A percentile compares a stretch with the other conserved stretches of the same genome.
These are phyloP conservation scores for Aegithalos caudatus DNA, from an alignment of 2,113 vertebrate species.

Conservation along the genomic window DNA sequence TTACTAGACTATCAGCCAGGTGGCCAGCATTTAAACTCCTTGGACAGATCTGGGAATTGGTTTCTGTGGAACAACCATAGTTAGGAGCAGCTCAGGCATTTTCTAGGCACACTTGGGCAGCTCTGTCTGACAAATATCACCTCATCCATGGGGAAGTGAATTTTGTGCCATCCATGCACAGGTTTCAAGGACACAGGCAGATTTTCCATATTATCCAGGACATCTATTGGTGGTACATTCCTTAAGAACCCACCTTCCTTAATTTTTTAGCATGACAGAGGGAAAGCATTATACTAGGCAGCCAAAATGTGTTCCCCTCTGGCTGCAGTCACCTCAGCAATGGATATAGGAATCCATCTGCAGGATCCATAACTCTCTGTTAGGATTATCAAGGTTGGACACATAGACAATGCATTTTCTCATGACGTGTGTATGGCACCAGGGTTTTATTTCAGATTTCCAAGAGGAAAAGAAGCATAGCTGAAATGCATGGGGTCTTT, in stretches of 20 bases:
- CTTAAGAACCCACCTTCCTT: neutral
- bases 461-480: neutral
- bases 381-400: neutral
- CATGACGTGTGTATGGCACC: accelerated
- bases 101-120: neutral
- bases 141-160: neutral
- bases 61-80: neutral
- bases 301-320: neutral
- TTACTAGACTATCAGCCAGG: neutral
- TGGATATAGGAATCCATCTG: neutral
- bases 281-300: neutral
- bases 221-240: neutral
- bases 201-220: neutral
- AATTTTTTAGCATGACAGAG: neutral
- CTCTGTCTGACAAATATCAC: neutral
- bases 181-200: neutral
- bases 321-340: neutral
- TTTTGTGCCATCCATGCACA: neutral
- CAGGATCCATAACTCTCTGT: neutral
- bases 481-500: neutral
- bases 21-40: neutral
- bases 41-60: neutral
- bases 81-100: neutral
- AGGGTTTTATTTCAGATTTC: neutral
- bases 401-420: neutral